Evolutionary conservation across 64 coral and sea anemone genomes (phyloP), one percentile per base, ranked within the genome.

Genomic region (Actinia equina): DNA sequence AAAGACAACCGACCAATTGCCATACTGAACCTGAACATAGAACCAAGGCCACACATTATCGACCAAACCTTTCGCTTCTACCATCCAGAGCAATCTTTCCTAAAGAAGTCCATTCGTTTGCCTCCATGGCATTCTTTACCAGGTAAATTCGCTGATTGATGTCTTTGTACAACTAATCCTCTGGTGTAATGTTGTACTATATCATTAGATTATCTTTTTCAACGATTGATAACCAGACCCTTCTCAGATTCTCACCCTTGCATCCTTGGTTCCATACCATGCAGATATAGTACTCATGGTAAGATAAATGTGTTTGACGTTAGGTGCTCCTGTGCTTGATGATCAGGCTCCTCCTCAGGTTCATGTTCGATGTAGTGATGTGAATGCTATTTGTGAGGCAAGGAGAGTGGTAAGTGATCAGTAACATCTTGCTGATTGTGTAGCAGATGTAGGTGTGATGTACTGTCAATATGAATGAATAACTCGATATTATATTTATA

Each of bases 31-130:
- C 57, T 98, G 7, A 89, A 85, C 18, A 92, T 94, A 15, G 92
- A 98, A 60, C 89, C 90, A 77, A 92, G 88, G 19, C 95, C 95
- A 45, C 92, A 94, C 65, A 57, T 88, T 52, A 43, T 98, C 14
- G 92, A 98, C 87, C 81, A 89, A 43, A 98, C 89, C 30, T 91
- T 94, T 51, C 91, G 95, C 57, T 94, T 98, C 77, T 98, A 98
- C 70, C 92, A 94, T 86, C 89, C 95, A 4, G 95, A 98, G 26
- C 95, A 98, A 71, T 94, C 95, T 9, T 98, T 94, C 86, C 88
- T 98, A 7, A 98, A 98, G 65, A 98, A 98, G 60, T 89, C 92
- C 20, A 94, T 98, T 20, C 87, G 92, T 17, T 83, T 94, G 20
- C 95, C 95, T 17, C 92, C 92, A 37, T 98, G 95, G 95, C 92